A percentile compares a stretch with the other conserved stretches of the same genome.
Conservation (phyloP, 2,113 vertebrate genomes). For the Nothobranchius furzeri region DNA sequence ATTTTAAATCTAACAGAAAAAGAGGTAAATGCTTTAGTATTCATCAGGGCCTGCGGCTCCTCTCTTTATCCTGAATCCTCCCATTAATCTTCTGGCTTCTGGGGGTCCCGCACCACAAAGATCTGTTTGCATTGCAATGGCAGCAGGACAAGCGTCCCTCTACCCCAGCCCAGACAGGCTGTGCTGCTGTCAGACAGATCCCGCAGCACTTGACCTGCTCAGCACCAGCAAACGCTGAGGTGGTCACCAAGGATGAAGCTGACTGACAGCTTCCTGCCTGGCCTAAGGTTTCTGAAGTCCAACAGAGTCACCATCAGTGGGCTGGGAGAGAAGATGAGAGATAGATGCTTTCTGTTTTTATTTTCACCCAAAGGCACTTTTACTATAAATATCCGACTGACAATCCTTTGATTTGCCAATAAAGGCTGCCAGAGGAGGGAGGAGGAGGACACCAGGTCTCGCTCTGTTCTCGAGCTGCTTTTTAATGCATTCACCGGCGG, state of each 20-base stretch:
- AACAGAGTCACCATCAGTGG: conserved; percentile 69
- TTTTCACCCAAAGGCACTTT: conserved; percentile 53
- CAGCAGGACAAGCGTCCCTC: conserved; percentile 30
- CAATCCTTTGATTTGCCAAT: conserved; percentile 73
- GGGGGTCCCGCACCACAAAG: conserved; percentile 23
- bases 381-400: conserved; percentile 76
- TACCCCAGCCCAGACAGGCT: conserved; percentile 17
- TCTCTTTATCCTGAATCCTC: conserved; percentile 7
- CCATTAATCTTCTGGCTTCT: conserved; percentile 43
- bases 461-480: conserved; percentile 57
- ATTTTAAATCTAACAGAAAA: conserved; percentile 50
- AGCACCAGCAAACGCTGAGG: conserved; percentile 31
- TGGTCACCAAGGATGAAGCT: conserved; percentile 46
- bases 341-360: conserved; percentile 42
- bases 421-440: conserved; percentile 60
- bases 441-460: conserved; percentile 54
- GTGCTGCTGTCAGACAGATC: conserved; percentile 20
- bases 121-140: conserved; percentile 25
- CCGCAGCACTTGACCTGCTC: conserved; percentile 40
- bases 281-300: conserved; percentile 69
- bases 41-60: conserved; percentile 41
- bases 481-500: conserved; percentile 65
- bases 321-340: conserved; percentile 42
- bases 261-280: conserved; percentile 66
- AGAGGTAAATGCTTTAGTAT: conserved; percentile 45